These are phyloP conservation scores for Trilocha varians DNA, from an alignment of 2,888 invertebrate species.

Conservation along the genomic window DNA sequence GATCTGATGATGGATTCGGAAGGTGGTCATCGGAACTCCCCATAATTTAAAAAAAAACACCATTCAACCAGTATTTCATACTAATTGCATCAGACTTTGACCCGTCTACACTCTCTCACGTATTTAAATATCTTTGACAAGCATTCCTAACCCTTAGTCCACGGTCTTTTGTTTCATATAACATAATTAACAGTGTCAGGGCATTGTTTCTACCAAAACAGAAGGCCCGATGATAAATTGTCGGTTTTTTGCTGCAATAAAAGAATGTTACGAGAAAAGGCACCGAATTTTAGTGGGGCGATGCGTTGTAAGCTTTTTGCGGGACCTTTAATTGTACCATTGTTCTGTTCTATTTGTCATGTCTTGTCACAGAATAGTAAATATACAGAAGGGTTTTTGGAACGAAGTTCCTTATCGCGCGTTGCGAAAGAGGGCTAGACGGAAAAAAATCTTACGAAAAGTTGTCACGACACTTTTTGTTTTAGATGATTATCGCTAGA, in stretches of 20 bases:
- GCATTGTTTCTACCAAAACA: constrained; percentile 28
- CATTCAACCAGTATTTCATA: no score
- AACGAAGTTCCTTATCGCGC: no score
- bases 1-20: no score
- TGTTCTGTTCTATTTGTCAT: neutral
- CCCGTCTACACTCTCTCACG: no score
- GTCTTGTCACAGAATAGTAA: neutral
- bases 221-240: constrained; percentile 35
- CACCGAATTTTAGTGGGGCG: neutral
- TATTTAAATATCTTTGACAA: neutral
- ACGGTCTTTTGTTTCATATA: constrained; percentile 16
- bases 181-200: constrained; percentile 36
- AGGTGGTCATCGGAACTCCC: no score
- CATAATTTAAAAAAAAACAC: no score
- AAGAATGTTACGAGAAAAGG: constrained; percentile 3
- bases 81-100: no score
- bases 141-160: constrained; percentile 13
- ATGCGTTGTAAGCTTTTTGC: neutral
- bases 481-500: no score
- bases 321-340: neutral
- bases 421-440: no score
- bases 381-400: no score
- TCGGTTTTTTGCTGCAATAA: constrained; percentile 19
- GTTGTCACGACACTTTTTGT: no score
- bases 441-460: no score